A percentile compares a stretch with the other conserved stretches of the same genome.
These are phyloP conservation scores for Nowickia ferox DNA, from an alignment of 2,888 invertebrate genomes.

Conservation along the genomic window DNA sequence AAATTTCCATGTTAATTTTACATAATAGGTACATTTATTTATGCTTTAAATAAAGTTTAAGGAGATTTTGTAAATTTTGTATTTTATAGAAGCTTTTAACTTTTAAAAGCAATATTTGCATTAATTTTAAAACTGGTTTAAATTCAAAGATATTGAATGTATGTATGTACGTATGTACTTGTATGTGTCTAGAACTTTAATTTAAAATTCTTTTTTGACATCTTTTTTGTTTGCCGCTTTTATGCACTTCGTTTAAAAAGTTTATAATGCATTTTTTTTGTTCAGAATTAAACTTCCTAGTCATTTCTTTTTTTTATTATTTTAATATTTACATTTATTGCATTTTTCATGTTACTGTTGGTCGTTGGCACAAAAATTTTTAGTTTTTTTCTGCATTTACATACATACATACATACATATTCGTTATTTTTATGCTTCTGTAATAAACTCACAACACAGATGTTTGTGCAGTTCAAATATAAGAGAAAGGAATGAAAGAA, in stretches of 20 bases:
- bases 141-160: background rate
- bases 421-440: slow-evolving; percentile 38
- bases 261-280: slow-evolving; percentile 54
- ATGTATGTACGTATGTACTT: too few relatives aligned
- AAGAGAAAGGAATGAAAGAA: slow-evolving; percentile 45
- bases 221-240: slow-evolving; percentile 10
- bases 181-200: background rate
- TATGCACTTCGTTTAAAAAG: slow-evolving; percentile 49
- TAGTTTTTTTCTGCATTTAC: slow-evolving; percentile 35
- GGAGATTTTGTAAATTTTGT: slow-evolving; percentile 15
- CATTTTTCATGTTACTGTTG: slow-evolving; percentile 71
- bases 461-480: slow-evolving; percentile 32
- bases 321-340: slow-evolving; percentile 71
- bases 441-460: slow-evolving; percentile 53
- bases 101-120: slow-evolving; percentile 13
- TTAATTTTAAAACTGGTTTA: slow-evolving; percentile 1
- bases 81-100: slow-evolving; percentile 5
- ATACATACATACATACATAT: background rate
- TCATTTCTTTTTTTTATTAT: slow-evolving; percentile 59
- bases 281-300: slow-evolving; percentile 68
- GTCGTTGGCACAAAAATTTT: slow-evolving; percentile 72
- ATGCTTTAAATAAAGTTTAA: slow-evolving; percentile 23
- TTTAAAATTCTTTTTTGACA: slow-evolving; percentile 15
- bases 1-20: slow-evolving; percentile 6
- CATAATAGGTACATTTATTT: background rate